These are phyloP conservation scores for Oreochromis niloticus DNA, from an alignment of 2,113 vertebrate genomes.

Conservation along the genomic window DNA sequence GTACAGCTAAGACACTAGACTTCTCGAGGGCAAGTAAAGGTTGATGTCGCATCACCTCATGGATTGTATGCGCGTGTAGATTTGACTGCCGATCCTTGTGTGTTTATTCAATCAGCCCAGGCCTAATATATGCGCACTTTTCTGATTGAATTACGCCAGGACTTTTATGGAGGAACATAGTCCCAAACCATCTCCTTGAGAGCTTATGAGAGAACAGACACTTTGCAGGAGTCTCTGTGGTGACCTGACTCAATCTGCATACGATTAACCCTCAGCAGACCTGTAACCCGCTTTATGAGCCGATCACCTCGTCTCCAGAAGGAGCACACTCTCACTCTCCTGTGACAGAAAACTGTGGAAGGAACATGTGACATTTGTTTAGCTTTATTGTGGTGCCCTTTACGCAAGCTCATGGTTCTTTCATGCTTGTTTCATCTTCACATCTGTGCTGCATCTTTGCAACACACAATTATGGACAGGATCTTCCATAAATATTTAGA, in stretches of 20 bases:
- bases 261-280: constrained; percentile 54
- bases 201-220: constrained; percentile 32
- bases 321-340: neutral
- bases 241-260: constrained; percentile 61
- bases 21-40: constrained; percentile 40
- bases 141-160: constrained; percentile 43
- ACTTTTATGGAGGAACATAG: constrained; percentile 50
- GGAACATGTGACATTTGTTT: constrained; percentile 12
- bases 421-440: neutral
- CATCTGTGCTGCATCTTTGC: neutral
- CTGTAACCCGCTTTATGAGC: constrained; percentile 56
- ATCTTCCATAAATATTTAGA: neutral
- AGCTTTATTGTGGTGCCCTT: constrained; percentile 26
- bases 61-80: neutral
- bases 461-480: neutral
- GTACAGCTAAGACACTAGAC: constrained; percentile 35
- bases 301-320: constrained; percentile 16
- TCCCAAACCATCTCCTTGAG: constrained; percentile 17
- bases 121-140: constrained; percentile 14
- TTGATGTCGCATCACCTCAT: constrained; percentile 19
- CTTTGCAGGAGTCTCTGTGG: constrained; percentile 25
- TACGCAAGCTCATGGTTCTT: neutral
- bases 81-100: neutral
- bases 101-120: constrained; percentile 19
- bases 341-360: constrained; percentile 5